A percentile compares a stretch with the other conserved stretches of the same genome.
Conservation (phyloP, 2,113 vertebrate genomes). For the Emydocephalus ijimae region DNA sequence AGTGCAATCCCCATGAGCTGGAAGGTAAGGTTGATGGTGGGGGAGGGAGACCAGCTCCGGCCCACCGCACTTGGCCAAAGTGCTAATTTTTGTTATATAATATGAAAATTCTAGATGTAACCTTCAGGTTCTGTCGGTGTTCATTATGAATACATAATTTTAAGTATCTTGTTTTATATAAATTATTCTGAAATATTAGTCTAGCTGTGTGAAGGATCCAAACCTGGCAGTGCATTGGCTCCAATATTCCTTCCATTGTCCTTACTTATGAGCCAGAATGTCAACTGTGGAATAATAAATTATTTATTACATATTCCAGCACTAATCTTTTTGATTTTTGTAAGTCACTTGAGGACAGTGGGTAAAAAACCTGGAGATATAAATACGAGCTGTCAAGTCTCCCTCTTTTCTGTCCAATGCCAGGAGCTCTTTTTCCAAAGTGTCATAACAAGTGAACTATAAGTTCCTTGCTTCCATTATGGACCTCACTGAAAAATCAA, state of each 20-base stretch:
- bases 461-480: not conserved
- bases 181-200: not conserved
- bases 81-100: not conserved
- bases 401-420: not conserved
- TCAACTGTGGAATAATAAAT: not conserved
- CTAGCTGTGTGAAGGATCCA: not conserved
- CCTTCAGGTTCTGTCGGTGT: not conserved
- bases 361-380: not conserved
- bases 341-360: constrained; percentile 5
- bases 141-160: not conserved
- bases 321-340: not conserved
- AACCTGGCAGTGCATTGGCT: not conserved
- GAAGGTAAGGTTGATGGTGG: too few species aligned
- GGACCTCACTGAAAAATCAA: not conserved
- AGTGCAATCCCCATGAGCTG: too few species aligned
- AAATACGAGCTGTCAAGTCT: not conserved
- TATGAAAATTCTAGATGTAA: not conserved
- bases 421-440: constrained; percentile 17
- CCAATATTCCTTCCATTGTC: not conserved
- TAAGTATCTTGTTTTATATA: not conserved
- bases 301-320: not conserved
- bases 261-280: not conserved
- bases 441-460: not conserved
- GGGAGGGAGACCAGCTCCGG: too few species aligned
- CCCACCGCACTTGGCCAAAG: not conserved